Conservation (phyloP, 2,797 vertebrate species). For the Spinus olivaceus region DNA sequence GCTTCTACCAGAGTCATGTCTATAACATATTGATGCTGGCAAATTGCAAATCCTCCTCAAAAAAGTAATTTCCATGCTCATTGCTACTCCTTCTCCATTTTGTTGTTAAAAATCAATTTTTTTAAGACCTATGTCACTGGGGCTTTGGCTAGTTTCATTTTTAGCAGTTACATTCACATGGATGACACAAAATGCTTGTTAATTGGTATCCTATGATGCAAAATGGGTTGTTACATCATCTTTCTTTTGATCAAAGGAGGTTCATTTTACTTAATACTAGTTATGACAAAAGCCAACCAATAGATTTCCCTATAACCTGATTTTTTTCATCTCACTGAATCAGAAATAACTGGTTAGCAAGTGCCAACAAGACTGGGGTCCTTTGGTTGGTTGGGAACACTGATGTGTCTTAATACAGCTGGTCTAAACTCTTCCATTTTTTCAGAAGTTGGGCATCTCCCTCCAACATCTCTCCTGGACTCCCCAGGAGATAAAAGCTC, state of each 20-base stretch:
- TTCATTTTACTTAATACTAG: background rate
- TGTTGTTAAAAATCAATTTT: background rate
- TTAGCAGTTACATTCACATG: background rate
- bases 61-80: background rate
- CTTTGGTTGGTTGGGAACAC: background rate
- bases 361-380: background rate
- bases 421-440: background rate
- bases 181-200: background rate
- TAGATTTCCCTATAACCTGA: background rate
- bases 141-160: background rate
- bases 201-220: background rate
- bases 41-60: background rate
- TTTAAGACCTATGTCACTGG: background rate
- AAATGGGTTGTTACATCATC: background rate
- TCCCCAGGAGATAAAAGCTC: background rate
- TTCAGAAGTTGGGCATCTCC: background rate
- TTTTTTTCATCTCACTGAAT: background rate
- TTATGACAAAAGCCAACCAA: background rate
- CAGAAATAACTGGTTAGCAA: background rate
- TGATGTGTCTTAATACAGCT: background rate
- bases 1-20: background rate
- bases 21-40: fast-evolving
- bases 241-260: background rate
- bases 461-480: background rate
- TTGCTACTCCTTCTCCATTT: background rate